Evolutionary conservation across 2,113 vertebrate species (phyloP).

Genomic region (Cephalophus harveyi): DNA sequence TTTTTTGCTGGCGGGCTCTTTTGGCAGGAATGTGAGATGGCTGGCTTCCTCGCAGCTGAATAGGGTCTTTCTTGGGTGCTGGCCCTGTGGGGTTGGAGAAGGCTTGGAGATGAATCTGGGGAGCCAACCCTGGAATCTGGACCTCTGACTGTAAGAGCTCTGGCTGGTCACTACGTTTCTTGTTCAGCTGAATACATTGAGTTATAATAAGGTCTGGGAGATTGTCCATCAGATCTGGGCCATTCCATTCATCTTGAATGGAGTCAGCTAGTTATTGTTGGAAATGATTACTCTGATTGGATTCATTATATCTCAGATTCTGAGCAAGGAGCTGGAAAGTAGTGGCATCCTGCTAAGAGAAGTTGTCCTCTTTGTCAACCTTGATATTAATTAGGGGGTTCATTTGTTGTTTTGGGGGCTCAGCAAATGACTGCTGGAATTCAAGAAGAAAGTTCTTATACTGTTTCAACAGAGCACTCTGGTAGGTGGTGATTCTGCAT

Average conservation of each 20-base stretch:
- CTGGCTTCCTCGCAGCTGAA: constrained; percentile 7
- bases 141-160: constrained; percentile 40
- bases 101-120: background rate
- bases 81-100: background rate
- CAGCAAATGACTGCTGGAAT: constrained; percentile 1
- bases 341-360: background rate
- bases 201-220: constrained; percentile 55
- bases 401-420: constrained; percentile 21
- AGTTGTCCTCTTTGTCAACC: background rate
- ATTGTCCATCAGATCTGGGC: constrained; percentile 26
- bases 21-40: constrained; percentile 48
- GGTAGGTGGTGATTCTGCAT: background rate
- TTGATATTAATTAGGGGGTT: background rate
- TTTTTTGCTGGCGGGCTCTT: constrained; percentile 48
- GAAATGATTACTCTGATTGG: background rate
- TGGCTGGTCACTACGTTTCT: constrained; percentile 33
- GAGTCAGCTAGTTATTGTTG: background rate
- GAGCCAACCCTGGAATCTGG: background rate
- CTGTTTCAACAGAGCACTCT: constrained; percentile 27
- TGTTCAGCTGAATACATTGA: constrained; percentile 61
- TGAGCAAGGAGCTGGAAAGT: background rate
- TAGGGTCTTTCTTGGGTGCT: background rate
- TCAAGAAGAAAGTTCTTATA: constrained; percentile 38
- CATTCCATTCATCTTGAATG: background rate
- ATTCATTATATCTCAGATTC: constrained; percentile 27